A percentile compares a stretch with the other conserved stretches of the same genome.
phyloP scores from a whole-genome alignment of 2,113 vertebrate genomes.

The Dascyllus trimaculatus region DNA sequence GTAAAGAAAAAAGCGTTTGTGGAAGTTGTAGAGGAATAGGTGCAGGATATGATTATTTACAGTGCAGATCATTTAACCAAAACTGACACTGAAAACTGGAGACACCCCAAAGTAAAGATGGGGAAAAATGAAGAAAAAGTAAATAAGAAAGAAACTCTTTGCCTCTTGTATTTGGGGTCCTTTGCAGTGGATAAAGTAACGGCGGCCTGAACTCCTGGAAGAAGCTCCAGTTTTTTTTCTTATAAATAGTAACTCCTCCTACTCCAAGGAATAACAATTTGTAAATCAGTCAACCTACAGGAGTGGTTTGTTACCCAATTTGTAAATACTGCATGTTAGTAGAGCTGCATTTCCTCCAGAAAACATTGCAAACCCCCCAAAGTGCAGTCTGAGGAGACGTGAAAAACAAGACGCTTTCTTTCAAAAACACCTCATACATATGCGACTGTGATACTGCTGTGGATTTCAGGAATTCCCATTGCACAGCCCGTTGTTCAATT shows the following conservation, averaged over 20 bases:
- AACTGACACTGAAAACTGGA: background rate
- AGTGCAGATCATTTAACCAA: background rate
- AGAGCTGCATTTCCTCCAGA: too few relatives aligned
- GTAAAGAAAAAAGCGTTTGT: too few relatives aligned
- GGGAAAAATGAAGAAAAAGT: background rate
- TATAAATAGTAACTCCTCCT: conserved; percentile 5
- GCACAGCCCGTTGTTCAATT: background rate
- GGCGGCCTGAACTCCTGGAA: background rate
- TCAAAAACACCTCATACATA: too few relatives aligned
- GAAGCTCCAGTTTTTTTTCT: conserved; percentile 1
- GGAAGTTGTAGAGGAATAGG: background rate
- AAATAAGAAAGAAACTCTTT: background rate
- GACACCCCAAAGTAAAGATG: background rate
- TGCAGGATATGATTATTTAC: background rate
- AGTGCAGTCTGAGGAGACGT: too few relatives aligned
- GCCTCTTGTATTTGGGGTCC: conserved; percentile 1
- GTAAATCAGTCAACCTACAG: conserved; percentile 11
- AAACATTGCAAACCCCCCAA: too few relatives aligned
- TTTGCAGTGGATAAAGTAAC: background rate
- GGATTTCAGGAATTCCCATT: too few relatives aligned
- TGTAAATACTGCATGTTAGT: conserved; percentile 12
- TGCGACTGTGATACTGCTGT: too few relatives aligned
- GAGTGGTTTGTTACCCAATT: background rate
- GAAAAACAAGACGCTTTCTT: background rate
- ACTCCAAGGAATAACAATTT: background rate